Conservation (phyloP, 2,113 vertebrate species). For the Sardina pilchardus region DNA sequence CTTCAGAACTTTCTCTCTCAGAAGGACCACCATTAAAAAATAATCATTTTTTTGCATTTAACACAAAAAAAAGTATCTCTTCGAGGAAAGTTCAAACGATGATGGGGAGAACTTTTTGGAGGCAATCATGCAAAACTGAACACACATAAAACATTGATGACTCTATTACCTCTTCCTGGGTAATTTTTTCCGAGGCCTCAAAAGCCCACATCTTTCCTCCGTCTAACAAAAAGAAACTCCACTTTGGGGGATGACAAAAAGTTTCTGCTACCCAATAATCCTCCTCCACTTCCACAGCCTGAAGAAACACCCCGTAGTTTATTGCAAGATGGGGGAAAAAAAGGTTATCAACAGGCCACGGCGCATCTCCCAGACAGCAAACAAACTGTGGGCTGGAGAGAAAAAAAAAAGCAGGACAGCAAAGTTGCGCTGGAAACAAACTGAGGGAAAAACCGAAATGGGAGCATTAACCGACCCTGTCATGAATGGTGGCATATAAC, state of each 20-base stretch:
- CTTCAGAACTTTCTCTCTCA: background rate
- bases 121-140: background rate
- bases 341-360: background rate
- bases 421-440: background rate
- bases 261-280: background rate
- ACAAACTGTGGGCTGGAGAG: background rate
- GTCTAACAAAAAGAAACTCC: background rate
- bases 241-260: background rate
- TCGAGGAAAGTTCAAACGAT: background rate
- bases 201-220: background rate
- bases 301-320: background rate
- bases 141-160: constrained; percentile 15
- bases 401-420: background rate
- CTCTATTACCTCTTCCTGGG: background rate
- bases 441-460: background rate
- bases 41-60: constrained; percentile 12
- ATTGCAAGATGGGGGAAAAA: background rate
- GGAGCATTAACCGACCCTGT: background rate
- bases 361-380: background rate
- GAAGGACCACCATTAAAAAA: constrained; percentile 24
- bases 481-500: background rate
- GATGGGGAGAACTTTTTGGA: background rate
- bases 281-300: background rate
- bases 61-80: background rate
- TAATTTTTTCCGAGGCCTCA: background rate